Percentiles rank a stretch among this genome's conserved stretches.
phyloP scores from a whole-genome alignment of 2,888 invertebrate genomes.

The Druceiella hillmani region DNA sequence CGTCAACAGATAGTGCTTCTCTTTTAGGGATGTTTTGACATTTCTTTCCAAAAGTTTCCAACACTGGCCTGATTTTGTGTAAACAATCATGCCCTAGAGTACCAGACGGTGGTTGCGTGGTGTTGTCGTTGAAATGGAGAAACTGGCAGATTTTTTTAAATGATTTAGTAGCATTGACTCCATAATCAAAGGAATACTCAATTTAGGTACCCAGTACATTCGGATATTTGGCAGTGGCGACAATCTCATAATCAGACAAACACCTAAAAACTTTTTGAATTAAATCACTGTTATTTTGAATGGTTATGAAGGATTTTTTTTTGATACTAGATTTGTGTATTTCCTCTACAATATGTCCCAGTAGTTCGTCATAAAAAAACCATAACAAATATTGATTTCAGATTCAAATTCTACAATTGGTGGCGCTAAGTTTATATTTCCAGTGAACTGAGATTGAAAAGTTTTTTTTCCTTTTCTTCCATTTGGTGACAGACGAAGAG shows the following conservation, averaged over 20 bases:
- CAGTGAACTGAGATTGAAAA: no score
- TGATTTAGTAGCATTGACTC: conserved; percentile 15
- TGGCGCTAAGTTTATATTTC: no score
- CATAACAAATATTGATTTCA: no score
- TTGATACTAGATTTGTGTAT: conserved; percentile 13
- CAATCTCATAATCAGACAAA: conserved; percentile 12
- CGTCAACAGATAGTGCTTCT: no score
- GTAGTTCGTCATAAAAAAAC: conserved; percentile 14
- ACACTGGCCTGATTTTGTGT: conserved; percentile 11
- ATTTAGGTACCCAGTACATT: conserved; percentile 18
- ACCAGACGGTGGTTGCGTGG: no score
- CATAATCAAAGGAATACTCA: conserved; percentile 17
- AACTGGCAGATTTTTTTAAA: conserved; percentile 20
- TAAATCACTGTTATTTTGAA: conserved; percentile 9
- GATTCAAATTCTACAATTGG: no score
- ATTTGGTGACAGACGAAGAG: no score
- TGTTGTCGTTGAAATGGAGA: conserved; percentile 17
- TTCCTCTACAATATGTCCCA: conserved; percentile 14
- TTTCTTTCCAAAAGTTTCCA: conserved; percentile 14
- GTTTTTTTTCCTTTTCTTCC: no score
- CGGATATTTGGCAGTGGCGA: conserved; percentile 16
- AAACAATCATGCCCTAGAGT: conserved; percentile 13
- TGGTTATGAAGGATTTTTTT: conserved; percentile 13
- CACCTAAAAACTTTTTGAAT: conserved; percentile 16
- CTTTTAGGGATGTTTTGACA: no score